These are phyloP conservation scores for Varanus salvator DNA, from an alignment of 2,113 vertebrate species.

Conservation along the genomic window DNA sequence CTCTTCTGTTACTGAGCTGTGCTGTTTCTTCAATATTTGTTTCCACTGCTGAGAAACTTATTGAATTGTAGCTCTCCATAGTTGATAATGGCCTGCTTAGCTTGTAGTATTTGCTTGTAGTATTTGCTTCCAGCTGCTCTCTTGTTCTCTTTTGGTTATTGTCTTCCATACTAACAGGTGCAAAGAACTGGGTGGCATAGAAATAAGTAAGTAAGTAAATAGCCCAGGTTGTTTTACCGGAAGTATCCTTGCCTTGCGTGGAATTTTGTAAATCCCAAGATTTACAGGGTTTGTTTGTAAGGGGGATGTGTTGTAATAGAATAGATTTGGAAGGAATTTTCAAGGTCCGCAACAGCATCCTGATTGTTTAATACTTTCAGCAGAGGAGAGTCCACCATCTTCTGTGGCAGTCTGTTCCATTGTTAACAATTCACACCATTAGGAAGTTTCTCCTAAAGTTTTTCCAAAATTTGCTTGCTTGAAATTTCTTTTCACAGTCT, in stretches of 20 bases:
- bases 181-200: not conserved
- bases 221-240: too few relatives aligned
- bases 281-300: not conserved
- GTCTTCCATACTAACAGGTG: not conserved
- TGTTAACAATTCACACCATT: too few relatives aligned
- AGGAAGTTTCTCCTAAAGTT: too few relatives aligned
- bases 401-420: too few relatives aligned
- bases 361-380: too few relatives aligned
- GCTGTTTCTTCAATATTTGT: not conserved
- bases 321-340: too few relatives aligned
- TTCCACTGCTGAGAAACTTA: too few relatives aligned
- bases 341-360: too few relatives aligned
- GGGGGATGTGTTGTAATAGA: not conserved
- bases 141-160: not conserved
- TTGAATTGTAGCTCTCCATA: not conserved
- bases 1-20: not conserved
- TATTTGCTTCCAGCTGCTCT: not conserved
- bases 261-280: not conserved
- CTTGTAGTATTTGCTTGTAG: not conserved
- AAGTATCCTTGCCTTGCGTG: not conserved
- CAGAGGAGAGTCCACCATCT: too few relatives aligned
- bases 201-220: too few relatives aligned
- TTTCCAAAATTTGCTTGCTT: too few relatives aligned
- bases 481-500: not conserved
- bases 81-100: not conserved